phyloP scores from a whole-genome alignment of 2,888 invertebrate species.

The Hemistola chrysoprasaria region DNA sequence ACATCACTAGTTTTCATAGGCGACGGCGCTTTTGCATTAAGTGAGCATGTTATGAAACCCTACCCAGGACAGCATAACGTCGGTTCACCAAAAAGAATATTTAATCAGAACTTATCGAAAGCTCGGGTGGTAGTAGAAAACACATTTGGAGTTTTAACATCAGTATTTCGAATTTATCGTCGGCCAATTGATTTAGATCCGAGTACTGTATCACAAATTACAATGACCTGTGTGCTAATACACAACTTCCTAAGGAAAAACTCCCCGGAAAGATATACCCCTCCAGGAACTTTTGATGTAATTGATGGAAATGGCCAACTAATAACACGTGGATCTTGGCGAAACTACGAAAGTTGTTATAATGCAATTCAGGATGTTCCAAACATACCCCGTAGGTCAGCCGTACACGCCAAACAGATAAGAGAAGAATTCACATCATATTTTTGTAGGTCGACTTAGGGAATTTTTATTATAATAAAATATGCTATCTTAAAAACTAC shows the following conservation, averaged over 20 bases:
- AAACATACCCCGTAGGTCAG: constrained; percentile 24
- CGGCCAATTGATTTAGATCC: constrained; percentile 35
- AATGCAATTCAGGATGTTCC: constrained; percentile 25
- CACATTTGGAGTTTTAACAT: constrained; percentile 31
- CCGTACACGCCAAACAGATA: constrained; percentile 24
- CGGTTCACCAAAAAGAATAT: constrained; percentile 33
- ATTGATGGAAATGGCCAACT: constrained; percentile 15
- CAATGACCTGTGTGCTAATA: constrained; percentile 38
- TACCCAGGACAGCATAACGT: constrained; percentile 34
- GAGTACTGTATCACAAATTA: constrained; percentile 31
- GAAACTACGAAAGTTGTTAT: constrained; percentile 15
- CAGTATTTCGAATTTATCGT: constrained; percentile 38
- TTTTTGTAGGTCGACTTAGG: constrained; percentile 22
- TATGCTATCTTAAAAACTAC: constrained; percentile 12
- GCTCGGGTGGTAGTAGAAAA: constrained; percentile 34
- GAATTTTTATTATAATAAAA: constrained; percentile 2
- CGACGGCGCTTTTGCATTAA: constrained; percentile 41
- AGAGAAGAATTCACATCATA: constrained; percentile 32
- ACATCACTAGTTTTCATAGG: constrained; percentile 38
- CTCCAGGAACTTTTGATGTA: constrained; percentile 32
- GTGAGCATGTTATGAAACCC: constrained; percentile 38
- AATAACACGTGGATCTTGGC: constrained; percentile 26
- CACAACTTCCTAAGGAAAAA: constrained; percentile 32
- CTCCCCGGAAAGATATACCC: constrained; percentile 22
- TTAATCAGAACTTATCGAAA: constrained; percentile 31